These are phyloP conservation scores for Pangasius sanitwongsei DNA, from an alignment of 2,797 vertebrate genomes.

Conservation along the genomic window DNA sequence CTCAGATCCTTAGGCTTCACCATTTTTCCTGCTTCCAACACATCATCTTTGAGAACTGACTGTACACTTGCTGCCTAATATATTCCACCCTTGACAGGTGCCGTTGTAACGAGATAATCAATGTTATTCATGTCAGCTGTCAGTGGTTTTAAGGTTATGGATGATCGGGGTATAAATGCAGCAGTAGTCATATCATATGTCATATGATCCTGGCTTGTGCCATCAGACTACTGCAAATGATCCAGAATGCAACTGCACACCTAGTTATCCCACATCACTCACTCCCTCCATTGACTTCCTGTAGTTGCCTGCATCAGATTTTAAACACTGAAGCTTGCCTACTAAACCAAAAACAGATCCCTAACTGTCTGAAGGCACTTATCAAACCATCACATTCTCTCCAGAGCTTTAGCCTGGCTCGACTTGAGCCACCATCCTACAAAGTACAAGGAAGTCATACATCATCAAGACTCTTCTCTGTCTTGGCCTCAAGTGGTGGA, in stretches of 20 bases:
- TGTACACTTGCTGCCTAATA: too few relatives aligned
- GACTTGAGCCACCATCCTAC: neutral
- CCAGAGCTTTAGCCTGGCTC: neutral
- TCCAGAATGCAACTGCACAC: neutral
- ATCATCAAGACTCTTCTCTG: neutral
- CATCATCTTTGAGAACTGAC: too few relatives aligned
- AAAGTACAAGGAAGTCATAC: neutral
- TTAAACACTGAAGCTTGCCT: neutral
- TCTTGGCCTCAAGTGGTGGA: neutral
- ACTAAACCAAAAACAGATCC: neutral
- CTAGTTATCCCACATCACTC: neutral
- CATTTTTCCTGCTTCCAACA: too few relatives aligned
- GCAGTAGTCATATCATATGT: too few relatives aligned
- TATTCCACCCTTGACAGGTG: too few relatives aligned
- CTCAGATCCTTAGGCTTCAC: too few relatives aligned
- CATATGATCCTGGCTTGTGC: neutral
- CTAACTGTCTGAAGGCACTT: too few relatives aligned
- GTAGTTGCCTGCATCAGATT: neutral
- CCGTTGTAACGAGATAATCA: too few relatives aligned
- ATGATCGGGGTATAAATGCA: neutral
- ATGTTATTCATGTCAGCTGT: too few relatives aligned
- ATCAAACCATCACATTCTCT: neutral
- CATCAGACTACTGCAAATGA: neutral
- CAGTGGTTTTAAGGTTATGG: too few relatives aligned
- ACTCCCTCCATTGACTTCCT: neutral